Conservation (phyloP, 2,113 vertebrate genomes). For the Alces alces region DNA sequence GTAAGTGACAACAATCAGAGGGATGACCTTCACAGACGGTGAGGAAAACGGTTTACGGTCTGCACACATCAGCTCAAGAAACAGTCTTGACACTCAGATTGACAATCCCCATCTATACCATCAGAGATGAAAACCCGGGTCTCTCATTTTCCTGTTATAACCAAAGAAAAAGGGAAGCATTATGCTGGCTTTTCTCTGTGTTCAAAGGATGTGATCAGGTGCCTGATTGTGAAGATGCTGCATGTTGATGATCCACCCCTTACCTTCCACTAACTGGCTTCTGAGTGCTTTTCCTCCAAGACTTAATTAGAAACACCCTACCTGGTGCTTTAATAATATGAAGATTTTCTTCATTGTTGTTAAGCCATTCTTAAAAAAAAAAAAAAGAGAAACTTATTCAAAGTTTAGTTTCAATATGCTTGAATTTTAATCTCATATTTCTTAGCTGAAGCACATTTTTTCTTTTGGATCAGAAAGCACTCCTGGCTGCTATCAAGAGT, state of each 20-base stretch:
- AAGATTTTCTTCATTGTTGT: conserved; percentile 14
- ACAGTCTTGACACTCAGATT: neutral
- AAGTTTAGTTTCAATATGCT: conserved; percentile 67
- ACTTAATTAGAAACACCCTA: neutral
- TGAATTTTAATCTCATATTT: conserved; percentile 67
- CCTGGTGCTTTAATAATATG: neutral
- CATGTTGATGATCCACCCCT: neutral
- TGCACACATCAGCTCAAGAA: neutral
- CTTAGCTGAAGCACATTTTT: conserved; percentile 66
- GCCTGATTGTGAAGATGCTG: neutral
- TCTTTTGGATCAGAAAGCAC: conserved; percentile 71
- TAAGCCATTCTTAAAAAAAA: neutral
- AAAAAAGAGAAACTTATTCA: conserved; percentile 5
- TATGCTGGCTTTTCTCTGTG: neutral
- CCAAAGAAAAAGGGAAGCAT: neutral
- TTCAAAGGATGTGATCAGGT: neutral
- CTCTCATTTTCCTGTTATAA: neutral
- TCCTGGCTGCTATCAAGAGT: conserved; percentile 69
- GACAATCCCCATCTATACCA: neutral
- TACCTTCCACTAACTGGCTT: neutral
- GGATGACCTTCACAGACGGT: neutral
- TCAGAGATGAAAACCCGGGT: neutral
- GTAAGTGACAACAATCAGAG: neutral
- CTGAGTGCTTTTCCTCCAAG: neutral
- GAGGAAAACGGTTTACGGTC: neutral